phyloP scores from a whole-genome alignment of 2,888 invertebrate species.

The Meliscaeva auricollis region DNA sequence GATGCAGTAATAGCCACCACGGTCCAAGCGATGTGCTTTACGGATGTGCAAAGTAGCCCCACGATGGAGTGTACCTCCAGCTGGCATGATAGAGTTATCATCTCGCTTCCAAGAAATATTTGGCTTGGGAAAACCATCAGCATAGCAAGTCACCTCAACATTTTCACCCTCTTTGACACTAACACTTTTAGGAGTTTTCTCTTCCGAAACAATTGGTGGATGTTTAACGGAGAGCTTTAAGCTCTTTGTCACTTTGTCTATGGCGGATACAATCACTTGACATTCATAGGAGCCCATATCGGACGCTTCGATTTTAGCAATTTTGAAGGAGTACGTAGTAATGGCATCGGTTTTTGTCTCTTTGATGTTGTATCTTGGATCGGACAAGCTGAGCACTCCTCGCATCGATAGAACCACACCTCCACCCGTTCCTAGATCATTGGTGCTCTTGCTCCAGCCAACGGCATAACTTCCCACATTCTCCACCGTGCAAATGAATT shows the following conservation, averaged over 20 bases:
- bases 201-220: constrained; percentile 81
- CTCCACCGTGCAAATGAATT: constrained; percentile 83
- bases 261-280: constrained; percentile 82
- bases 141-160: constrained; percentile 87
- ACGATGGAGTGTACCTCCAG: constrained; percentile 80
- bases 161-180: constrained; percentile 81
- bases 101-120: constrained; percentile 88
- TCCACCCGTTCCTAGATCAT: constrained; percentile 76
- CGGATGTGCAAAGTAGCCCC: constrained; percentile 81
- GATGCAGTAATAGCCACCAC: constrained; percentile 83
- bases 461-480: constrained; percentile 81
- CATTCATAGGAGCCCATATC: constrained; percentile 83
- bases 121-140: constrained; percentile 92
- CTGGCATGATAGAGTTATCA: constrained; percentile 85
- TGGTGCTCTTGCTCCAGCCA: constrained; percentile 81
- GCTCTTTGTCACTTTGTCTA: constrained; percentile 80
- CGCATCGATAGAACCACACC: constrained; percentile 82
- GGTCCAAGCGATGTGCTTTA: constrained; percentile 81
- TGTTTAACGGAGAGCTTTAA: constrained; percentile 82
- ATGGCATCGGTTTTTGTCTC: constrained; percentile 79
- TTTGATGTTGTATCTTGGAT: constrained; percentile 81
- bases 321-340: constrained; percentile 81
- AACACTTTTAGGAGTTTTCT: constrained; percentile 79
- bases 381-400: constrained; percentile 80
- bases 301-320: constrained; percentile 81